These are phyloP conservation scores for Cryptotis parvus DNA, from an alignment of 2,113 vertebrate species.

Conservation along the genomic window DNA sequence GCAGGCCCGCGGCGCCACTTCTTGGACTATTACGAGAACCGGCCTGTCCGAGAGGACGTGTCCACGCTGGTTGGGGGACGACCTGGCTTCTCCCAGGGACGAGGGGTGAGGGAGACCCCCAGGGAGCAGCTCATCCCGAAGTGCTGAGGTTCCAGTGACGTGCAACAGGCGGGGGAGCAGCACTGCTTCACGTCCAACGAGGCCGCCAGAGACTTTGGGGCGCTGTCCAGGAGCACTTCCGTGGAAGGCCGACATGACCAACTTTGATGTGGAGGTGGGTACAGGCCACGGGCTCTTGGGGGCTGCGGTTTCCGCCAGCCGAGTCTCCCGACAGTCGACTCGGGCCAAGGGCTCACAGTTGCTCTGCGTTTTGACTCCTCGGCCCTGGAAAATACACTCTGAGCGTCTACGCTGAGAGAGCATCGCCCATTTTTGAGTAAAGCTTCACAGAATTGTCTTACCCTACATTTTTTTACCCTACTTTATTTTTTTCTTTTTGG, in stretches of 20 bases:
- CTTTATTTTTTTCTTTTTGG: no score
- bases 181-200: conserved; percentile 97
- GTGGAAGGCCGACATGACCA: conserved; percentile 99
- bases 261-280: conserved; percentile 99
- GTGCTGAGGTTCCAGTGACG: conserved; percentile 94
- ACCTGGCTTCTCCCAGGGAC: conserved; percentile 1
- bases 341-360: not conserved
- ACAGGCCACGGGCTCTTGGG: not conserved
- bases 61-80: conserved; percentile 67
- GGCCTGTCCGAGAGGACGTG: conserved; percentile 52
- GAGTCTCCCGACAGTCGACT: not conserved
- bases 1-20: conserved; percentile 42
- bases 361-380: no score
- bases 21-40: conserved; percentile 58
- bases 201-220: conserved; percentile 98
- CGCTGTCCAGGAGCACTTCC: conserved; percentile 95
- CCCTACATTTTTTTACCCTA: no score
- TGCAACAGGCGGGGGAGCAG: conserved; percentile 96
- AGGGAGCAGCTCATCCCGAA: conserved; percentile 68
- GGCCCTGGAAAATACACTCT: no score
- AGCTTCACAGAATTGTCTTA: no score
- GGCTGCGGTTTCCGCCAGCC: no score
- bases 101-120: conserved; percentile 48
- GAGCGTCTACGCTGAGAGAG: no score
- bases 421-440: no score